These are phyloP conservation scores for Sylvilagus floridanus DNA, from an alignment of 2,797 vertebrate genomes.

Conservation along the genomic window DNA sequence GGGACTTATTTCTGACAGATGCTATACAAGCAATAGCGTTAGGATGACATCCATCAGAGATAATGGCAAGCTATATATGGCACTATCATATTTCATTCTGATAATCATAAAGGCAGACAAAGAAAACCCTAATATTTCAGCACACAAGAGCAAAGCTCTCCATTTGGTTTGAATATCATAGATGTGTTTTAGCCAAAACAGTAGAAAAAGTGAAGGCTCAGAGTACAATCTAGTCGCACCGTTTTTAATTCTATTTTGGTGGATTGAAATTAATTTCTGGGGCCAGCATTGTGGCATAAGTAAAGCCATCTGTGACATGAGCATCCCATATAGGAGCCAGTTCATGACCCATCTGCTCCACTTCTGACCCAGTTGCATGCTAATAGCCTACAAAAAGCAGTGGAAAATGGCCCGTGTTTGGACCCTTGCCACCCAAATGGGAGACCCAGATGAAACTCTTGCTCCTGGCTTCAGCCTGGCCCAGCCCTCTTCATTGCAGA, in stretches of 20 bases:
- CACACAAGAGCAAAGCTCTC: neutral
- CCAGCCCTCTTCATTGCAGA: no score
- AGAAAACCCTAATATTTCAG: constrained; percentile 56
- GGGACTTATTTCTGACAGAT: constrained; percentile 73
- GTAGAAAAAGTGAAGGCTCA: neutral
- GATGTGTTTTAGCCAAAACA: constrained; percentile 22
- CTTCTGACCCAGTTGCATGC: no score
- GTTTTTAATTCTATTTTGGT: constrained; percentile 41
- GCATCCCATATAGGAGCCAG: no score
- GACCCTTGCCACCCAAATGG: no score
- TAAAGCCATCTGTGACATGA: no score
- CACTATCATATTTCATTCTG: constrained; percentile 74
- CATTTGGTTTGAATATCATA: constrained; percentile 26
- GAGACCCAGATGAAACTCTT: no score
- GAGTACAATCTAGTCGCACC: constrained; percentile 14
- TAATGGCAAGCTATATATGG: constrained; percentile 74
- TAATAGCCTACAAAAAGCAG: no score
- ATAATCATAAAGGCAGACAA: constrained; percentile 62
- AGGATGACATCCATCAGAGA: constrained; percentile 66
- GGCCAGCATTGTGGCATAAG: no score
- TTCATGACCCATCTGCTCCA: no score
- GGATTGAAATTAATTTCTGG: constrained; percentile 50
- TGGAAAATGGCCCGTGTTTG: no score
- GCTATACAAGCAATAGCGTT: constrained; percentile 70
- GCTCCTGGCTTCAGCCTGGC: no score